A percentile compares a stretch with the other conserved stretches of the same genome.
Conservation (phyloP, 2,113 vertebrate genomes). For the Furnarius figulus region DNA sequence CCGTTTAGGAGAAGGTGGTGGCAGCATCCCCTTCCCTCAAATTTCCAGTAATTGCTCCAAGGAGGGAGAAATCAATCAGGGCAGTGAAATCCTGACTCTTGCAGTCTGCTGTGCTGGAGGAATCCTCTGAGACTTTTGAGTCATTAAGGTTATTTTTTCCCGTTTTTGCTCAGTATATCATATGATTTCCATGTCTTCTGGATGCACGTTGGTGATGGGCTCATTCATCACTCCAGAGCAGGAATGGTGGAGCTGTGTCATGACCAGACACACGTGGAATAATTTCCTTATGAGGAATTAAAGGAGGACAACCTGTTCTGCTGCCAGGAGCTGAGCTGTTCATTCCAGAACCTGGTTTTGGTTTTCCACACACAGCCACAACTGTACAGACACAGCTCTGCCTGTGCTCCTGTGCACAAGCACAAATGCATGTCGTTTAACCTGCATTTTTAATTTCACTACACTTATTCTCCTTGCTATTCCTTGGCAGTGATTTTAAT, state of each 20-base stretch:
- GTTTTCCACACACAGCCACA: not conserved
- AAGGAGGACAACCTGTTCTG: not conserved
- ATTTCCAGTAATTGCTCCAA: not conserved
- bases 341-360: not conserved
- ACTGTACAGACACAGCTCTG: not conserved
- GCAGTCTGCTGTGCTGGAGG: not conserved
- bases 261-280: not conserved
- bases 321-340: not conserved
- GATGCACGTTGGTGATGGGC: not conserved
- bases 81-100: not conserved
- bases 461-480: not conserved
- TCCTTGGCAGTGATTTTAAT: not conserved
- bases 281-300: not conserved
- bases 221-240: not conserved
- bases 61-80: not conserved
- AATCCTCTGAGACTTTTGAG: not conserved
- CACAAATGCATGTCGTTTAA: not conserved
- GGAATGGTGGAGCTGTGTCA: not conserved
- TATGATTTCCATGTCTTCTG: not conserved
- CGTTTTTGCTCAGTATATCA: not conserved
- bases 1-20: not conserved
- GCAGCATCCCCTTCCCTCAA: not conserved
- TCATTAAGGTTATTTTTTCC: not conserved
- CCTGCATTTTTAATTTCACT: not conserved
- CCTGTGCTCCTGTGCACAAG: accelerated